Evolutionary conservation across 2,113 vertebrate genomes (phyloP).

Genomic region (Carollia perspicillata): DNA sequence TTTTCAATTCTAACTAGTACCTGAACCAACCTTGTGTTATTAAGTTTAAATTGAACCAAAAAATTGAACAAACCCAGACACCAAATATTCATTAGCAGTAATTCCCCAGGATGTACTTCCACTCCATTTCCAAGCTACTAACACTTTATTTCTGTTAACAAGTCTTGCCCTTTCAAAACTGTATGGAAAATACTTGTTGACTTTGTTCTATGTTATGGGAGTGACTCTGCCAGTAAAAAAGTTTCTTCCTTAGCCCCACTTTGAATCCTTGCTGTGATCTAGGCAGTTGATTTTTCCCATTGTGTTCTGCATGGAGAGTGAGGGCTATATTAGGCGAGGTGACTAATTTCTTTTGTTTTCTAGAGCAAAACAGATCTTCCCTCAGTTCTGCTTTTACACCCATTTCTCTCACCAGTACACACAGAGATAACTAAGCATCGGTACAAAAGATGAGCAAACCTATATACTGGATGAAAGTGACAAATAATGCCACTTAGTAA

Average conservation of each 20-base stretch:
- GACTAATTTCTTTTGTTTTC: background rate
- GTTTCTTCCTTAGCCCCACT: background rate
- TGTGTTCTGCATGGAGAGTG: background rate
- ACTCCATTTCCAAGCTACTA: background rate
- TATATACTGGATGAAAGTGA: background rate
- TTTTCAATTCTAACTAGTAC: background rate
- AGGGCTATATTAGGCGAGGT: background rate
- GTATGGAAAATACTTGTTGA: background rate
- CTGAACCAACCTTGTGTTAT: background rate
- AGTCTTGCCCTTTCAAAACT: background rate
- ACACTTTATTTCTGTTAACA: background rate
- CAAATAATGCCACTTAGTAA: background rate
- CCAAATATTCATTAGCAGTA: background rate
- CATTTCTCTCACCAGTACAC: background rate
- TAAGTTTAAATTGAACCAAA: background rate
- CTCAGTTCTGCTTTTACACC: background rate
- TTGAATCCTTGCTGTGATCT: background rate
- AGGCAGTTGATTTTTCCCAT: background rate
- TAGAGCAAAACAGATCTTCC: background rate
- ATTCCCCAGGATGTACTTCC: background rate
- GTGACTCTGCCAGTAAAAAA: background rate
- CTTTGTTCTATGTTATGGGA: background rate
- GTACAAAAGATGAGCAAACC: background rate
- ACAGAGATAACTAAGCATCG: background rate
- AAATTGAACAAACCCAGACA: background rate